These are phyloP conservation scores for Myiozetetes cayanensis DNA, from an alignment of 2,113 vertebrate genomes.

Conservation along the genomic window DNA sequence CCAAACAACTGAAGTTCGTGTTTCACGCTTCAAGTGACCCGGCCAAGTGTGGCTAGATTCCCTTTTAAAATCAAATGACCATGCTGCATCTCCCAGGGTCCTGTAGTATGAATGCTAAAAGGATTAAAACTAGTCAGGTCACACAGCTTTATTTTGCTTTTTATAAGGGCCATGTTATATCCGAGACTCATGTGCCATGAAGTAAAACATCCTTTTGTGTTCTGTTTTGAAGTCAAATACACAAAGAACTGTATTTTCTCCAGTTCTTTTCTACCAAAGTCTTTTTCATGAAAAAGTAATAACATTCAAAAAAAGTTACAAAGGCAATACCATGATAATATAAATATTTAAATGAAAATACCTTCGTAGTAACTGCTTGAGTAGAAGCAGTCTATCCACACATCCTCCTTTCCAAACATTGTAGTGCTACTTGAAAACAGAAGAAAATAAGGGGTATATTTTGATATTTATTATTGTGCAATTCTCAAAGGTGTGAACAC, in stretches of 20 bases:
- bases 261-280: not conserved
- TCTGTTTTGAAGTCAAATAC: not conserved
- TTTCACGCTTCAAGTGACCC: constrained; percentile 35
- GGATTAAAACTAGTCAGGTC: constrained; percentile 50
- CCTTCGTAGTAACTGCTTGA: not conserved
- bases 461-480: not conserved
- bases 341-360: not conserved
- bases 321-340: not conserved
- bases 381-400: not conserved
- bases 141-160: constrained; percentile 21
- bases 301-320: not conserved
- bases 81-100: constrained; percentile 37
- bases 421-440: not conserved
- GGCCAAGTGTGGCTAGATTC: constrained; percentile 33
- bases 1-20: not conserved
- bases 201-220: not conserved
- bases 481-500: not conserved
- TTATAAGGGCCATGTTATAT: constrained; percentile 14
- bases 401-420: not conserved
- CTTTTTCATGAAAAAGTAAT: not conserved
- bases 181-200: not conserved
- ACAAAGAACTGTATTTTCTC: not conserved
- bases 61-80: constrained; percentile 58
- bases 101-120: constrained; percentile 63
- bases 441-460: not conserved